phyloP scores from a whole-genome alignment of 2,797 vertebrate species.

The Sebastes taczanowskii region DNA sequence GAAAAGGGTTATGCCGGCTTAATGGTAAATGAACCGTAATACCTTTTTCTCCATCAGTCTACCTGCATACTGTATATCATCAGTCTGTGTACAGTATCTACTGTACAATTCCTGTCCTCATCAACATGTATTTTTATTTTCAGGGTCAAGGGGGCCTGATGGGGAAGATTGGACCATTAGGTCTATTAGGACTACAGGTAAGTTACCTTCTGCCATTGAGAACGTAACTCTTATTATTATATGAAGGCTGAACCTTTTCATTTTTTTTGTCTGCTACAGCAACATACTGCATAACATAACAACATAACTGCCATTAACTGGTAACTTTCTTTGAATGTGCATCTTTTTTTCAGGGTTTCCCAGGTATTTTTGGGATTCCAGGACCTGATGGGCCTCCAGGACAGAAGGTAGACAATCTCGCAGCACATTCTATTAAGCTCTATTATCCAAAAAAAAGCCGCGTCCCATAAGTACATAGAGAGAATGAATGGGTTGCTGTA shows the following conservation, averaged over 20 bases:
- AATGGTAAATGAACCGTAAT: slow-evolving; percentile 68
- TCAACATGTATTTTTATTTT: neutral
- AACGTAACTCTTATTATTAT: neutral
- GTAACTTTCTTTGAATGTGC: neutral
- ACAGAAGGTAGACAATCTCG: slow-evolving; percentile 58
- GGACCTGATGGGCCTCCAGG: slow-evolving; percentile 65
- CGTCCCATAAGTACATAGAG: neutral
- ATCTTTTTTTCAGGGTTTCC: slow-evolving; percentile 59
- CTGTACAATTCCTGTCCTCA: neutral
- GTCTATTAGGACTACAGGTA: slow-evolving; percentile 71
- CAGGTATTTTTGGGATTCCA: slow-evolving; percentile 50
- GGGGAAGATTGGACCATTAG: slow-evolving; percentile 67
- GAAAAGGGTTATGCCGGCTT: slow-evolving; percentile 82
- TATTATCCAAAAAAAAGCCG: neutral
- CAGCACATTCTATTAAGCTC: neutral
- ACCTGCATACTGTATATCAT: neutral
- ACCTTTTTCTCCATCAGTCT: neutral
- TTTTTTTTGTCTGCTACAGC: neutral
- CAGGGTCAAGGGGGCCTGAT: slow-evolving; percentile 73
- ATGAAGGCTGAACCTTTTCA: neutral
- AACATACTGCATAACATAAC: neutral
- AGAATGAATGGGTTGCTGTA: too few relatives aligned
- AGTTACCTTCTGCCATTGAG: neutral
- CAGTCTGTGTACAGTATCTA: neutral
- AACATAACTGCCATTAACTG: neutral